A percentile compares a stretch with the other conserved stretches of the same genome.
Conservation (phyloP, 1,140 invertebrate genomes). For the Drosophila suzukii region DNA sequence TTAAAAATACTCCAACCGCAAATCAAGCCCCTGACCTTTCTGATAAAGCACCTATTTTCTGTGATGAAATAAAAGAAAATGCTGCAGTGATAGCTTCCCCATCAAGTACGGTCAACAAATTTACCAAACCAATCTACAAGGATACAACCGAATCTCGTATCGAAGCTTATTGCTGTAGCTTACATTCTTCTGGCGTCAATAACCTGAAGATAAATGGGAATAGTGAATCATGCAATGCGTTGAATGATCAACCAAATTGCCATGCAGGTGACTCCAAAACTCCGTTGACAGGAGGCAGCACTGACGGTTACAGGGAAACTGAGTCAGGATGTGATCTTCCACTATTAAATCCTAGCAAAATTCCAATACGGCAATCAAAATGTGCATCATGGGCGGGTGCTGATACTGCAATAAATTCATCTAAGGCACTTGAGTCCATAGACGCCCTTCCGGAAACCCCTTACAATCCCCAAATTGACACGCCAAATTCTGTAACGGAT, state of each 20-base stretch:
- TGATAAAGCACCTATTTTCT: conserved; percentile 19
- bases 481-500: conserved; percentile 16
- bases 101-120: conserved; percentile 23
- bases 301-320: conserved; percentile 19
- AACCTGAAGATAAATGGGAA: conserved; percentile 43
- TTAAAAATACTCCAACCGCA: conserved; percentile 31
- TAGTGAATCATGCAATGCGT: conserved; percentile 38
- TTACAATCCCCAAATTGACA: conserved; percentile 23
- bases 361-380: conserved; percentile 85
- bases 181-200: conserved; percentile 9
- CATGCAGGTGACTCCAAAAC: conserved; percentile 31
- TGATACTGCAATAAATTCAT: conserved; percentile 45
- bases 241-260: conserved; percentile 30
- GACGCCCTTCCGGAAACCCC: conserved; percentile 14
- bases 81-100: conserved; percentile 14
- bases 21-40: conserved; percentile 6
- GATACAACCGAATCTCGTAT: conserved; percentile 5
- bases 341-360: conserved; percentile 65
- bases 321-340: conserved; percentile 36
- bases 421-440: conserved; percentile 4
- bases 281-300: background rate
- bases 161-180: conserved; percentile 12
- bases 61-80: conserved; percentile 48
- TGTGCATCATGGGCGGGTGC: conserved; percentile 86
- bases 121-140: conserved; percentile 14